phyloP scores from a whole-genome alignment of 2,888 invertebrate genomes.

The Biston betularia region DNA sequence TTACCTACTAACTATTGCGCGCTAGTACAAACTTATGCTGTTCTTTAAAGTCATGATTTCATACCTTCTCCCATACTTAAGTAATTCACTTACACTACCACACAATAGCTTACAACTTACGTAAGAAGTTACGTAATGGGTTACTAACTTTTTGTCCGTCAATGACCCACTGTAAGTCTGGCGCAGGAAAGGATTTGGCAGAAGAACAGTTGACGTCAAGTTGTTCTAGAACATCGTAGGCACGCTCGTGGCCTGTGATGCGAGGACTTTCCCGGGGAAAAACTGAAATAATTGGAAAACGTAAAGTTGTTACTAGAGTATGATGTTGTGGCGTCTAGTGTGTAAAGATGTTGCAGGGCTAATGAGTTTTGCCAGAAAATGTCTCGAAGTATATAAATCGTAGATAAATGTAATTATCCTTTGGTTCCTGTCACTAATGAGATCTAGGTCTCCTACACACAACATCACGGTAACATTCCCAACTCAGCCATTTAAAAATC shows the following conservation, averaged over 20 bases:
- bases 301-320: no score
- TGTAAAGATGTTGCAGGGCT: no score
- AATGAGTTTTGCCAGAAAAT: no score
- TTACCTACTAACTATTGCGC: no score
- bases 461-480: neutral
- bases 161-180: slow-evolving; percentile 76
- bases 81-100: no score
- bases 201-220: slow-evolving; percentile 79
- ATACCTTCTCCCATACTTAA: no score
- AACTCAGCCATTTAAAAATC: slow-evolving; percentile 21
- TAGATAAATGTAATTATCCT: neutral
- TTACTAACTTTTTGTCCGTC: slow-evolving; percentile 71
- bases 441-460: neutral
- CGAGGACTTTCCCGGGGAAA: slow-evolving; percentile 77
- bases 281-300: slow-evolving; percentile 58
- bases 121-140: neutral
- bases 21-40: no score
- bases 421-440: neutral
- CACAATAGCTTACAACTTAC: no score
- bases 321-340: no score
- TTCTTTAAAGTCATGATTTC: no score
- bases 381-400: no score
- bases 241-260: slow-evolving; percentile 72
- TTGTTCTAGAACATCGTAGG: slow-evolving; percentile 63
- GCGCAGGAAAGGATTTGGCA: slow-evolving; percentile 75